Evolutionary conservation across 2,113 vertebrate genomes (phyloP).

Genomic region (Emydura subglobosa): DNA sequence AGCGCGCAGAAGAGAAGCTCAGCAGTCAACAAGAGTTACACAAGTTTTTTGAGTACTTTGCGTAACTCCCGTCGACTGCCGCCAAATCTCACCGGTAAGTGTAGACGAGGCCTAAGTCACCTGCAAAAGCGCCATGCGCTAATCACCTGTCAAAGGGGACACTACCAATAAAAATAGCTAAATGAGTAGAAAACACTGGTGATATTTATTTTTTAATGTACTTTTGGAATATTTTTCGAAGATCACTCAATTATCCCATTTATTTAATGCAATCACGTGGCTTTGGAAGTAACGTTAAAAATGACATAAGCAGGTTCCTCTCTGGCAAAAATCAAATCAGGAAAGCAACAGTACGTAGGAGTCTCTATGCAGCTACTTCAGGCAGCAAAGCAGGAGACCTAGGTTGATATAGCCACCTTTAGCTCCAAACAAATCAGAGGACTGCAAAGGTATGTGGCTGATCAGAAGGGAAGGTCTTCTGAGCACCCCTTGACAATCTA

Average conservation of each 20-base stretch:
- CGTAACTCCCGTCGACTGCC: too few relatives aligned
- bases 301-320: background rate
- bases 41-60: too few relatives aligned
- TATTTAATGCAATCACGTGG: background rate
- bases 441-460: background rate
- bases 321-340: background rate
- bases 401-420: slow-evolving; percentile 3
- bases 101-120: background rate
- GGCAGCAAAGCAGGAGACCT: background rate
- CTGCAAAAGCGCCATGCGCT: background rate
- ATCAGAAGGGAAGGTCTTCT: background rate
- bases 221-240: background rate
- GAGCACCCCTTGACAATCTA: background rate
- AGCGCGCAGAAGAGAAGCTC: too few relatives aligned
- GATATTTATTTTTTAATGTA: background rate
- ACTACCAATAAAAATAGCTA: background rate
- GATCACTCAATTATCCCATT: background rate
- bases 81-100: too few relatives aligned
- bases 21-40: too few relatives aligned
- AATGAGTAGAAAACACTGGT: background rate
- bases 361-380: background rate
- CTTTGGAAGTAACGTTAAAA: background rate
- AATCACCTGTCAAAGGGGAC: background rate
- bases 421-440: background rate
- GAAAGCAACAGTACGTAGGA: background rate